Evolutionary conservation across 2,797 vertebrate genomes (phyloP).

Genomic region (Falco peregrinus): DNA sequence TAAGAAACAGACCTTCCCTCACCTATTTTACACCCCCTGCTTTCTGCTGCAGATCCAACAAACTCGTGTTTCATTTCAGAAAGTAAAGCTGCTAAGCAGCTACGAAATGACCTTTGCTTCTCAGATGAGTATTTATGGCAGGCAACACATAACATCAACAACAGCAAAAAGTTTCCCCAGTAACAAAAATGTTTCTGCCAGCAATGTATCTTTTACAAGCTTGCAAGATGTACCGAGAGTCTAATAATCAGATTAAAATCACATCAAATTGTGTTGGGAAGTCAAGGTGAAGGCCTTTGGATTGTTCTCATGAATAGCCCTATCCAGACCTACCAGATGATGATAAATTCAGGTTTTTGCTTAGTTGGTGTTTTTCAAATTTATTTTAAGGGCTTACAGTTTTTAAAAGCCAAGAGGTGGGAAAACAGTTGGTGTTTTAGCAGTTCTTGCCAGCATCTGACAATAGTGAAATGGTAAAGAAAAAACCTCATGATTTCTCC

Average conservation of each 20-base stretch:
- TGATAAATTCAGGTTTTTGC: slow-evolving; percentile 57
- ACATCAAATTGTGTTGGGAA: slow-evolving; percentile 57
- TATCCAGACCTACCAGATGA: slow-evolving; percentile 40
- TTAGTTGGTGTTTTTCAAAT: slow-evolving; percentile 45
- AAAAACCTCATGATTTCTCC: neutral
- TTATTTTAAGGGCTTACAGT: neutral
- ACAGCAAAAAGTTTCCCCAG: slow-evolving; percentile 59
- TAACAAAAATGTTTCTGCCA: slow-evolving; percentile 59
- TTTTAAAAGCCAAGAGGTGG: slow-evolving; percentile 41
- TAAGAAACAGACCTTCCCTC: neutral
- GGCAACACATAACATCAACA: slow-evolving; percentile 59
- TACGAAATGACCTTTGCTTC: slow-evolving; percentile 67
- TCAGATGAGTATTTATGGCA: slow-evolving; percentile 64
- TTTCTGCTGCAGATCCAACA: slow-evolving; percentile 3
- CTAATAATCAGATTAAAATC: slow-evolving; percentile 75
- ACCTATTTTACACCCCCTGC: neutral
- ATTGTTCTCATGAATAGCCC: slow-evolving; percentile 65
- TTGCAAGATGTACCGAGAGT: slow-evolving; percentile 60
- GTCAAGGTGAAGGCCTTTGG: slow-evolving; percentile 68
- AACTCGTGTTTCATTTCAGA: slow-evolving; percentile 59
- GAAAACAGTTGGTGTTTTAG: neutral
- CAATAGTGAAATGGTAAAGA: neutral
- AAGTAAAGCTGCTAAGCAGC: slow-evolving; percentile 67
- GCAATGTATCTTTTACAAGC: slow-evolving; percentile 71
- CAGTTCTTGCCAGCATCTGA: neutral